Conservation (phyloP, 2,888 invertebrate species). For the Drosophila glabriapex region DNA sequence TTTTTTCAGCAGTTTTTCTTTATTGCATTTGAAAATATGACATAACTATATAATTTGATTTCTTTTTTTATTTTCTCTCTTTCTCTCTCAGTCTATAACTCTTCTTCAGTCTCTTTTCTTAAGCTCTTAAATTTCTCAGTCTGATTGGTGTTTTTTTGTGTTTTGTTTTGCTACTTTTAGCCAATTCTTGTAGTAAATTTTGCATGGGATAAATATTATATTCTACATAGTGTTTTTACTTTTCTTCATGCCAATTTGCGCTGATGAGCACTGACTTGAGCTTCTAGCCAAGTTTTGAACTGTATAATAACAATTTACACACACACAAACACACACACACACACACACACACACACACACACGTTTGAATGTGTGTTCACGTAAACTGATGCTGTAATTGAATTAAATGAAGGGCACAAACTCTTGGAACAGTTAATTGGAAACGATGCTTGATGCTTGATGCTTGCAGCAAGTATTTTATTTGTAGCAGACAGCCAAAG, state of each 20-base stretch:
- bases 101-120: too few relatives aligned
- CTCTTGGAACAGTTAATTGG: constrained; percentile 42
- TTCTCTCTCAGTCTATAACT: too few relatives aligned
- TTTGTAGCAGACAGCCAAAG: background rate
- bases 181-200: background rate
- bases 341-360: background rate
- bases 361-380: background rate
- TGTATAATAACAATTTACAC: constrained; percentile 18
- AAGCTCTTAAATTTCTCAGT: too few relatives aligned
- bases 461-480: constrained; percentile 13
- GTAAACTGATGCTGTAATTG: constrained; percentile 28
- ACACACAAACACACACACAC: constrained; percentile 5
- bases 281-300: constrained; percentile 19
- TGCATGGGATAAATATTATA: background rate
- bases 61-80: too few relatives aligned
- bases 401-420: constrained; percentile 40
- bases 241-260: constrained; percentile 14
- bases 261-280: constrained; percentile 13
- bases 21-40: background rate
- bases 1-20: background rate
- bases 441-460: constrained; percentile 24
- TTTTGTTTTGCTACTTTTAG: too few relatives aligned
- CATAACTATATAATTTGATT: too few relatives aligned
- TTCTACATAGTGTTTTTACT: background rate
- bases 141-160: too few relatives aligned